Evolutionary conservation across 2,113 vertebrate genomes (phyloP), one percentile per base, ranked within the genome.

Genomic region (Scomber colias): DNA sequence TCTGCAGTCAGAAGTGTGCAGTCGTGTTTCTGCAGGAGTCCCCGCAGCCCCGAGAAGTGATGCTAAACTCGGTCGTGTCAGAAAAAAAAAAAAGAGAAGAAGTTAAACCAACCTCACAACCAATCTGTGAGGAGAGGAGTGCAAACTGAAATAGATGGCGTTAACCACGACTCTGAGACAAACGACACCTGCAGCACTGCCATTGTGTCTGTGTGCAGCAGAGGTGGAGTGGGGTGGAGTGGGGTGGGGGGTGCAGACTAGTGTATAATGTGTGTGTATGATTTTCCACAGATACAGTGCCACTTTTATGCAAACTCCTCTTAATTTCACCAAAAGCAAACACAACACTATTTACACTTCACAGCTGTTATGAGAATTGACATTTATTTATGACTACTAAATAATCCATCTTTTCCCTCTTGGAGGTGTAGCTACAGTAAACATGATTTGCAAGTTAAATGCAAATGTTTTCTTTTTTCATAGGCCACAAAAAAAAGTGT

Each of bases 161-260:
- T 77, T 89, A 89, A 90, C 85, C 89, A 83, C 81, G 35, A 40
- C 6, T 6, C 35, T 40, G 35, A 35, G 65, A 62, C 11, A 7
- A 68, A 68, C 11, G n/a, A 70, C 89, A 89, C 86, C 84, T 91
- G 89, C 88, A 83, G 61, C 24, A 35, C 35, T 65, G 35, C 70
- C 12, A 51, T 12, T 60, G 59, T 72, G 56, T 67, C 4, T 63
- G 61, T 24, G 2, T 46, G 21, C 21, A 50, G 13, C 24, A 27
- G 60, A 17, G 17, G 6, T 46, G n/a, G 17, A 19, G 31, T n/a
- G 16, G 49, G 31, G 2, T 27, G 24, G 24, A 27, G 24, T 27
- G 60, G 30, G 17, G 6, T 46, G n/a, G 17, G 49, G 2, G 60
- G 30, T 50, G 12, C 13, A 59, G 27, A 3, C n/a, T 50, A 4